Evolutionary conservation across 2,797 vertebrate species (phyloP), one percentile per base, ranked within the genome.

Genomic region (Myotis vivesi): DNA sequence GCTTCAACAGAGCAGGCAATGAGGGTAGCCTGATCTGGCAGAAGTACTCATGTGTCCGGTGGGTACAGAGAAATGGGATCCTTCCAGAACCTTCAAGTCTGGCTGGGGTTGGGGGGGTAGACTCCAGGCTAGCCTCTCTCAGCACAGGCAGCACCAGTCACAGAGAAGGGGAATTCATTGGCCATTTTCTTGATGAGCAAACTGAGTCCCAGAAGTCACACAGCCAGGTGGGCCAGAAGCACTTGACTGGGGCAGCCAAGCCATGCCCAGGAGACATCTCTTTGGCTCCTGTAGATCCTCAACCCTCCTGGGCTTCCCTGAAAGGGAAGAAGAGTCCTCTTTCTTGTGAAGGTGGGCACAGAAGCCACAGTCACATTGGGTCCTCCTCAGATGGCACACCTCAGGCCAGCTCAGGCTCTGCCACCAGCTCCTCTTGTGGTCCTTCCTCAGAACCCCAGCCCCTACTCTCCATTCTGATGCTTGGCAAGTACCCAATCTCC

Each of bases 21-120:
- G 7, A 19, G 1, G 30, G 36, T 9, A 1, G 38, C 20, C 2
- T 2, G 1, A 2, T 2, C 0, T 16, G 33, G 49, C 17, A 15
- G 38, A 28, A 12, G 6, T 15, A 15, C 33, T 28, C 3, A 12
- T 16, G 33, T n/a, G n/a, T 2, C 28, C 2, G 30, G 59, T 51
- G 36, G 62, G 25, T 12, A 33, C 20, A 28, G 5, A 5, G n/a
- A 22, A 16, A 12, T 1, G 5, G 3, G 30, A n/a, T 2, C 8
- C n/a, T 38, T n/a, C 12, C 33, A 19, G 33, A 51, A 6, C 41
- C 46, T 11, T 38, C 49, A 22, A 16, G 10, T 51, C 76, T 46
- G 36, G 17, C 44, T 38, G 28, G 59, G 46, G 64, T 64, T 7
- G 30, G 3, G n/a, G 57, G 57, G 23, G 36, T 57, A 59, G 76